phyloP scores from a whole-genome alignment of 2,888 invertebrate genomes.

The Chirona hameri region DNA sequence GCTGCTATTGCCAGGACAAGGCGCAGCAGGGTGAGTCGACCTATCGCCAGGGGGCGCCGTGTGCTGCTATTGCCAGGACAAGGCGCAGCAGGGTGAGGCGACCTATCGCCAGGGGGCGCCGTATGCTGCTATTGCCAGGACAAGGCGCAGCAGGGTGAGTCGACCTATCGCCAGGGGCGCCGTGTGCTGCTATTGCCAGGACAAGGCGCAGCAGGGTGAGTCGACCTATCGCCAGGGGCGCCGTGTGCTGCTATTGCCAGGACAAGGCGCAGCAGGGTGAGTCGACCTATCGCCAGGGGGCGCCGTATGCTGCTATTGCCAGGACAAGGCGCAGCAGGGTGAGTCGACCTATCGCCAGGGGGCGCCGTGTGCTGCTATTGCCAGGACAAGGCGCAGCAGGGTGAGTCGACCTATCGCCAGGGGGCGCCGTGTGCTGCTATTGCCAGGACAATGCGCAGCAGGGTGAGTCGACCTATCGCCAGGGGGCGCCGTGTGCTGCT shows the following conservation, averaged over 20 bases:
- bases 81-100: not conserved
- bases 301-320: no score
- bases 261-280: conserved; percentile 49
- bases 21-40: not conserved
- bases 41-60: not conserved
- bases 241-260: no score
- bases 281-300: not conserved
- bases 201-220: conserved; percentile 44
- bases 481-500: not conserved
- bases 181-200: no score
- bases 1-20: no score
- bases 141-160: not conserved
- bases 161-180: not conserved
- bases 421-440: no score
- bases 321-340: conserved; percentile 53
- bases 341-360: not conserved
- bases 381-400: conserved; percentile 54
- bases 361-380: no score
- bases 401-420: not conserved
- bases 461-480: not conserved
- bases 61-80: no score
- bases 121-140: no score
- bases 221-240: not conserved
- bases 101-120: not conserved
- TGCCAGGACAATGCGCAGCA: conserved; percentile 55